Evolutionary conservation across 1,140 invertebrate species (phyloP).

Genomic region (Calephelis nemesis): DNA sequence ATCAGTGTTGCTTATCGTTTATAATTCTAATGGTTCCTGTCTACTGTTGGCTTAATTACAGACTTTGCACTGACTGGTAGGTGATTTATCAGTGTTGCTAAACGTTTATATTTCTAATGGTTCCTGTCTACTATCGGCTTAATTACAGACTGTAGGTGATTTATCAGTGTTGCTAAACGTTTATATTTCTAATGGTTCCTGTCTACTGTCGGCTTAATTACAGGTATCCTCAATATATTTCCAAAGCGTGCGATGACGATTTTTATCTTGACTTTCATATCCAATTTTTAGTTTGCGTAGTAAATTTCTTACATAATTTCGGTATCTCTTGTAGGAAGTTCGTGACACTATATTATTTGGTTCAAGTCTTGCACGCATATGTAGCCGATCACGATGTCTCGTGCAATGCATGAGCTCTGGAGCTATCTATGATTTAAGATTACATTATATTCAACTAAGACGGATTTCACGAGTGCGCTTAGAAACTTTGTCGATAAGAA

Average conservation of each 20-base stretch:
- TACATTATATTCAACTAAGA: conserved; percentile 20
- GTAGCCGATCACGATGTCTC: conserved; percentile 29
- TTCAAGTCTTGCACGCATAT: conserved; percentile 8
- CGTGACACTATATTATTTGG: conserved; percentile 19
- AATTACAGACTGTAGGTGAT: neutral
- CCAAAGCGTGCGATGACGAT: conserved; percentile 32
- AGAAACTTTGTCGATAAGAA: neutral
- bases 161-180: neutral
- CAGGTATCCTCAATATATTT: conserved; percentile 25
- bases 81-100: neutral
- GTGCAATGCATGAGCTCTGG: conserved; percentile 29
- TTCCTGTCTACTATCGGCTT: neutral
- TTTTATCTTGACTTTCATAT: conserved; percentile 24
- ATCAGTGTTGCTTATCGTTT: neutral
- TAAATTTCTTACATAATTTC: conserved; percentile 29
- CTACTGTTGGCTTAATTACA: too few relatives aligned
- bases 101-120: too few relatives aligned
- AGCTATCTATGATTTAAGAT: conserved; percentile 31
- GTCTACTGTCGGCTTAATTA: neutral
- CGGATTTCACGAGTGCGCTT: neutral
- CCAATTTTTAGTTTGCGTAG: conserved; percentile 33
- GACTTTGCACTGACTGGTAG: conserved; percentile 26
- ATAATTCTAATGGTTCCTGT: neutral
- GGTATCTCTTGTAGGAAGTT: conserved; percentile 29
- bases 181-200: neutral